Percentiles rank a stretch among this genome's conserved stretches.
Evolutionary conservation across 2,113 vertebrate species (phyloP).

Genomic region (Festucalex cinctus): DNA sequence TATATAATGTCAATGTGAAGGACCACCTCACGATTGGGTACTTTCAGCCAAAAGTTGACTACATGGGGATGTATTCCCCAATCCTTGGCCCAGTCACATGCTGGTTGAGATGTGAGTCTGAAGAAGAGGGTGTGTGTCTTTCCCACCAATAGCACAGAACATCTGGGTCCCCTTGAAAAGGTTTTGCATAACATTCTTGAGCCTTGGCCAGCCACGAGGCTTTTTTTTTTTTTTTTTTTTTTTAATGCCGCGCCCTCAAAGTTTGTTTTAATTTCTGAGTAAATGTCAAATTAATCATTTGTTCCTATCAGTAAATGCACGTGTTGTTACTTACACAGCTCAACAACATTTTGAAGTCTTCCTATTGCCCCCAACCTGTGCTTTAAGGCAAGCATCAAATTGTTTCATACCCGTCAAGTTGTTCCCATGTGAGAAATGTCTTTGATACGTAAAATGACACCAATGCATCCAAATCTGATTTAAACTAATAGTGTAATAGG

Average conservation of each 20-base stretch:
- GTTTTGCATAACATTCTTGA: slow-evolving; percentile 40
- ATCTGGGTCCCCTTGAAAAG: slow-evolving; percentile 12
- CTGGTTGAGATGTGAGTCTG: slow-evolving; percentile 12
- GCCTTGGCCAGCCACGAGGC: slow-evolving; percentile 28
- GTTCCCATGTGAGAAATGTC: neutral
- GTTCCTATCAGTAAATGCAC: slow-evolving; percentile 8
- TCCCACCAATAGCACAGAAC: slow-evolving; percentile 44
- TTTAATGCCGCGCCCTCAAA: slow-evolving; percentile 27
- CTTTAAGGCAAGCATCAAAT: neutral
- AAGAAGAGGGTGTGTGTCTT: slow-evolving; percentile 29
- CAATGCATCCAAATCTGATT: neutral
- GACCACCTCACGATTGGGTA: slow-evolving; percentile 17
- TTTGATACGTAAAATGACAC: neutral
- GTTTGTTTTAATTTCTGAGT: neutral
- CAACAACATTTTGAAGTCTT: neutral
- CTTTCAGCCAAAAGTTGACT: slow-evolving; percentile 13
- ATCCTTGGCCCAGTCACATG: slow-evolving; percentile 44
- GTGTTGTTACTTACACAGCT: neutral
- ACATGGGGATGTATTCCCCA: slow-evolving; percentile 15
- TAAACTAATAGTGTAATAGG: neutral
- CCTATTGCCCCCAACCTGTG: neutral
- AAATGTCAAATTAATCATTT: slow-evolving; percentile 3
- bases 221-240: slow-evolving; percentile 30
- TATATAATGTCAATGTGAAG: slow-evolving; percentile 5
- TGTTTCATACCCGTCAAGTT: slow-evolving; percentile 1